Evolutionary conservation across 2,888 invertebrate genomes (phyloP).

Genomic region (Perizoma affinitatum): DNA sequence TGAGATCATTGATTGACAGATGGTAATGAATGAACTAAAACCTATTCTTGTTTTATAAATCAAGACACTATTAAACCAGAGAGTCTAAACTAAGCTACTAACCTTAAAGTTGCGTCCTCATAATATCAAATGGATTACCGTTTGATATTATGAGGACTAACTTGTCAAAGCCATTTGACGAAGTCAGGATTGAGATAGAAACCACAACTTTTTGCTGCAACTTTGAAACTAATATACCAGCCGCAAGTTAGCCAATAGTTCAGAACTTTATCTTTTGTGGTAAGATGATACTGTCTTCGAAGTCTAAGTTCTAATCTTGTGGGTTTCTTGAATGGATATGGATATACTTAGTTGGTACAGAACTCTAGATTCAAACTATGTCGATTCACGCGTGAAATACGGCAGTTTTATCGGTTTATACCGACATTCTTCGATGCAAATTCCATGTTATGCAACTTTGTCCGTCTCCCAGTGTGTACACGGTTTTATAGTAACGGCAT

Average conservation of each 20-base stretch:
- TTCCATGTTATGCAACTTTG: constrained; percentile 28
- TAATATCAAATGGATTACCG: constrained; percentile 11
- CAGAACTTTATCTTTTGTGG: constrained; percentile 32
- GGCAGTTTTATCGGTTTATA: constrained; percentile 23
- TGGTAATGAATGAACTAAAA: too few species aligned
- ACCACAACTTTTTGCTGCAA: constrained; percentile 31
- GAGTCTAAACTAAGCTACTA: background rate
- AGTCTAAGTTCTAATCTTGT: constrained; percentile 27
- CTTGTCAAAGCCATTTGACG: constrained; percentile 28
- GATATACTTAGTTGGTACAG: constrained; percentile 12
- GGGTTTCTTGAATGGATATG: constrained; percentile 23
- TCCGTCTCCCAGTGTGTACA: constrained; percentile 19
- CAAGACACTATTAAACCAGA: too few species aligned
- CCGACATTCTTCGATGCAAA: constrained; percentile 24
- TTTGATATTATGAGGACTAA: too few species aligned
- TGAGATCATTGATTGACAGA: too few species aligned
- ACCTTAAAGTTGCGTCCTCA: constrained; percentile 12
- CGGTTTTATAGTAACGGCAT: constrained; percentile 19
- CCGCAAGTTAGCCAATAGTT: constrained; percentile 30
- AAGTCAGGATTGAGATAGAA: constrained; percentile 25
- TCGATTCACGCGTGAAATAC: constrained; percentile 21
- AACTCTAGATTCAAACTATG: constrained; percentile 20
- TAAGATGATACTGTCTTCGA: constrained; percentile 26
- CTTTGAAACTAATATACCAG: constrained; percentile 26
- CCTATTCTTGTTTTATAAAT: too few species aligned